Percentiles rank a stretch among this genome's conserved stretches.
Conservation (phyloP, 2,113 vertebrate genomes). For the Alouatta palliata region DNA sequence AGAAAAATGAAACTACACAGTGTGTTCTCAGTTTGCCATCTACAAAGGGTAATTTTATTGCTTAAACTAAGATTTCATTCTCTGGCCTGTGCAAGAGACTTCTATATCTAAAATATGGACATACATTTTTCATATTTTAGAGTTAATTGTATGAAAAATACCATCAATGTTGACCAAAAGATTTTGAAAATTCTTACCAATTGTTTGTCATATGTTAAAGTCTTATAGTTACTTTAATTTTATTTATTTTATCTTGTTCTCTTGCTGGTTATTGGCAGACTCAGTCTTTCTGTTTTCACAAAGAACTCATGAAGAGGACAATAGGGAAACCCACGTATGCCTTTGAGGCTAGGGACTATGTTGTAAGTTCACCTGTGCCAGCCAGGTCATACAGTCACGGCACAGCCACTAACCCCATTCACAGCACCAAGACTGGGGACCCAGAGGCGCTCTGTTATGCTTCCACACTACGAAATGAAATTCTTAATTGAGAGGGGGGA, state of each 20-base stretch:
- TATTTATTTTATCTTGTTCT: constrained; percentile 85
- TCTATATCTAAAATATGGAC: constrained; percentile 29
- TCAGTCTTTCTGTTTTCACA: constrained; percentile 94
- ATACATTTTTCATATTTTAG: rapidly evolving
- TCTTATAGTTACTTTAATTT: neutral
- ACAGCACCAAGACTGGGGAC: constrained; percentile 68
- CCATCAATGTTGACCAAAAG: neutral
- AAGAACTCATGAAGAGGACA: constrained; percentile 99
- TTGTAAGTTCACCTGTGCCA: constrained; percentile 93
- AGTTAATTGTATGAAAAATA: constrained; percentile 28
- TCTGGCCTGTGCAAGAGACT: neutral
- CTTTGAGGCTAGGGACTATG: constrained; percentile 96
- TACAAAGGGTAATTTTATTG: neutral
- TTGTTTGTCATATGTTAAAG: neutral
- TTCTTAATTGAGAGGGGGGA: neutral
- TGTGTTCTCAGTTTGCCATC: neutral
- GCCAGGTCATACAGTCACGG: constrained; percentile 73
- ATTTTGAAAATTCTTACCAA: neutral
- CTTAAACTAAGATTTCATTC: neutral
- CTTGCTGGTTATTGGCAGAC: constrained; percentile 90
- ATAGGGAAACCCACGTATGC: constrained; percentile 96
- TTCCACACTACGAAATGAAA: neutral
- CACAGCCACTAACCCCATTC: constrained; percentile 88
- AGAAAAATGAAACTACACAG: neutral
- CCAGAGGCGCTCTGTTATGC: neutral